A percentile compares a stretch with the other conserved stretches of the same genome.
phyloP scores from a whole-genome alignment of 2,797 vertebrate species.

The Acrossocheilus fasciatus region DNA sequence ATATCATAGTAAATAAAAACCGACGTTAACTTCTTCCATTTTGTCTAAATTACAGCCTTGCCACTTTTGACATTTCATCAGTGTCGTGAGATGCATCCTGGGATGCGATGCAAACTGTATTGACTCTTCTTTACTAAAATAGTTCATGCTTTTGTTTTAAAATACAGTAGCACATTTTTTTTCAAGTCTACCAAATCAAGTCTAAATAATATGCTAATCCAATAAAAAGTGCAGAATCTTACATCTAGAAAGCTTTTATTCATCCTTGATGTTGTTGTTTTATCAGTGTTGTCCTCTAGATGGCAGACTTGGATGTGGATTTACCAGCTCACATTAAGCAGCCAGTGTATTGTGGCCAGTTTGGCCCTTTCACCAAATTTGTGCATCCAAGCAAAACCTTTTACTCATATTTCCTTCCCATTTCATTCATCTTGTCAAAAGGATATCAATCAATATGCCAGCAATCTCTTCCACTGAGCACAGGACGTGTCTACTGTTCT shows the following conservation, averaged over 20 bases:
- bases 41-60: background rate
- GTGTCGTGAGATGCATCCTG: background rate
- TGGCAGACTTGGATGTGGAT: constrained; percentile 31
- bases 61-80: background rate
- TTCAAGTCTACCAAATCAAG: background rate
- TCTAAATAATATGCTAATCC: background rate
- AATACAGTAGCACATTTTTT: background rate
- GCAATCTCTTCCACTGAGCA: constrained; percentile 6
- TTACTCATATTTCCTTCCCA: constrained; percentile 34
- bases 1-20: background rate
- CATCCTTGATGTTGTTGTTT: background rate
- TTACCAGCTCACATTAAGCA: background rate
- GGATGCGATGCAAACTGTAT: background rate
- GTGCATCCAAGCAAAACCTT: constrained; percentile 28
- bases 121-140: background rate
- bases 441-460: constrained; percentile 12
- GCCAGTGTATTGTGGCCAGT: background rate
- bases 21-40: background rate
- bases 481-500: background rate
- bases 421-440: constrained; percentile 1
- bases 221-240: background rate
- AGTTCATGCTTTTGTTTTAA: background rate
- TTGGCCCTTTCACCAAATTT: constrained; percentile 18
- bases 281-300: constrained; percentile 37
- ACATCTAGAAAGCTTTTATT: background rate